Base-by-base conservation (phyloP, 2,888 invertebrate species). In the Pocota personata region DNA sequence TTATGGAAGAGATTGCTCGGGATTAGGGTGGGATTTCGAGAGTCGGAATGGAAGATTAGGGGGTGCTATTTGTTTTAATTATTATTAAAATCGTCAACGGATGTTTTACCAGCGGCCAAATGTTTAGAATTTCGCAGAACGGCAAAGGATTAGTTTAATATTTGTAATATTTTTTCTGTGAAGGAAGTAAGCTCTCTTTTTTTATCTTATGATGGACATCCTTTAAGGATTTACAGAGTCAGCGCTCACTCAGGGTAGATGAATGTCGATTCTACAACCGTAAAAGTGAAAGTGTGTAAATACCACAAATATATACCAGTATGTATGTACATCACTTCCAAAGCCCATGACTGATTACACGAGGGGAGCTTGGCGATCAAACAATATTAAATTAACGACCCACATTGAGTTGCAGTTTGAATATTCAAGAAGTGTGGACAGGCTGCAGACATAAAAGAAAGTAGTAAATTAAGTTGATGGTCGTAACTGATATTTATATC, bases 11-110 rank as follows among this genome's bases (percentile, higher is more conserved):
- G 2, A 64, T 57, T 55, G 40, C 27, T 55, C 5, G n/a, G 14
- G 48, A 60, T 58, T 58, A 16, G 6, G 35, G 35, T 1, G 14
- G 43, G 46, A 71, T 30, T 55, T 12, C 4, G 14, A 30, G 24
- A 5, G 24, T 3, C 8, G 5, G n/a, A 52, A 12, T 27, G n/a
- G 27, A 37, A 43, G 40, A 4, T 30, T 21, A 40, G 14, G 14
- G 32, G 35, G n/a, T 7, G 32, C 10, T 58, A 46, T 46, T 55
- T 75, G 55, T 16, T 14, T 48, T 60, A 62, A 62, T 73, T 62
- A 60, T 60, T 37, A 52, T 35, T n/a, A 37, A 52, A 67, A 12
- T 27, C 67, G 16, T 27, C 0, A 30, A 43, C 1, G 32, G 32
- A 19, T 40, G 60, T 60, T 43, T 27, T 27, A 10, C n/a, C 8